Base-by-base conservation (phyloP, 2,797 vertebrate species). In the Myotis pilosus region DNA sequence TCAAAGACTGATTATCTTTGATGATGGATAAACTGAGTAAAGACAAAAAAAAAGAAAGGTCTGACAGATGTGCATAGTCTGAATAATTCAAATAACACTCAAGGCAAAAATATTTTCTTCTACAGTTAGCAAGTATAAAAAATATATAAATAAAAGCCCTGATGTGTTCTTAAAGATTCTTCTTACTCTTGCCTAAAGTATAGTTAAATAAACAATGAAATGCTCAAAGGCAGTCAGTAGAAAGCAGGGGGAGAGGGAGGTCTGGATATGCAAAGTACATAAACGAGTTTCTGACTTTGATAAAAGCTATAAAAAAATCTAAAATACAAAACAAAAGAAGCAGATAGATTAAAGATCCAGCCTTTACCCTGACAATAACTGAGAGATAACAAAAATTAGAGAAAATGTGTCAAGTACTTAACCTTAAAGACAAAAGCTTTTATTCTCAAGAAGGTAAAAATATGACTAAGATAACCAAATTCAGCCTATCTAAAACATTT, bases 301-400 rank as follows among this genome's bases (percentile, higher is more conserved):
- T 78, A 51, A 69, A 87, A 89, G 87, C 64, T 94, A 97, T 94
- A 96, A 97, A 97, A 96, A 96, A 83, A 93, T 89, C 80, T 76
- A 94, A 89, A 94, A 94, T 62, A 28, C 86, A 91, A 55, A 87
- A 81, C 55, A 93, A 76, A 94, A 93, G 57, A 49, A 95, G 36
- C 89, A 92, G 51, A 38, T 62, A 94, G 91, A 95, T 72, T 96
- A 96, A 95, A 95, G 93, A 94, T 83, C 49, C 17, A 0, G 6
- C 64, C 91, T 55, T 91, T 91, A 95, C 10, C n/a, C 72, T 95
- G 62, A 95, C 90, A 96, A 94, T 93, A 78, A 93, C 64, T 96
- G 74, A 90, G 51, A 94, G 86, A 91, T 68, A 92, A 94, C 85
- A 71, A 94, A 93, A 97, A 92, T 47, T 0, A 49, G 84, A 92